Base-by-base conservation (phyloP, 1,140 invertebrate genomes). In the Lethocerus indicus region DNA sequence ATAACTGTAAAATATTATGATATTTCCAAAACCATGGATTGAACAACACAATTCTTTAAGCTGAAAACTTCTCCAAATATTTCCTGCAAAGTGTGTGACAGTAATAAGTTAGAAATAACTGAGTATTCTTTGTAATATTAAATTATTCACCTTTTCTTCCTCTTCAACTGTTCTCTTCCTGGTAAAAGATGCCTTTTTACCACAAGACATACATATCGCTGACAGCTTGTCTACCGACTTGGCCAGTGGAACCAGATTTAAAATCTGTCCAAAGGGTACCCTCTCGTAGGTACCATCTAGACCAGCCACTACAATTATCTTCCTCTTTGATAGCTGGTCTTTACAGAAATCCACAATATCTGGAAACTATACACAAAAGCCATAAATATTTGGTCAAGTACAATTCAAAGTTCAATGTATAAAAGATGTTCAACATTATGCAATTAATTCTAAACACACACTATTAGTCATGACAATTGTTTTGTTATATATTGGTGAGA, bases 151-250 rank as follows among this genome's bases (percentile, higher is more conserved):
- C 28, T 52, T 32, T n/a, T 32, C 24, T 56, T 76, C 71, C 41
- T 57, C 56, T 6, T 65, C 64, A 44, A 63, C 71, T n/a, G n/a
- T n/a, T n/a, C n/a, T n/a, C 23, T 76, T 62, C 55, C 74, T 72
- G 3, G 76, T 79, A 58, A 72, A 79, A 14, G 74, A 67, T 14
- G 74, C 76, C 36, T 73, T 71, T 32, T 63, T 61, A 52, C 64
- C 75, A 59, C 76, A 79, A 13, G 58, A 60, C 68, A 75, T 75
- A 56, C 77, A 79, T 3, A 79, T 74, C 45, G 76, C 76, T 20
- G 60, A 72, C 16, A 79, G 57, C 57, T 79, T 79, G 13, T 72
- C 65, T 16, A 79, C 71, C 58, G 63, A 71, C 59, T 79, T 76
- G n/a, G 76, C 71, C 18, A 75, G 52, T 18, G 76, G 74, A 14